These are phyloP conservation scores for Muscicapa comitata DNA, from an alignment of 2,797 vertebrate genomes.

Conservation along the genomic window DNA sequence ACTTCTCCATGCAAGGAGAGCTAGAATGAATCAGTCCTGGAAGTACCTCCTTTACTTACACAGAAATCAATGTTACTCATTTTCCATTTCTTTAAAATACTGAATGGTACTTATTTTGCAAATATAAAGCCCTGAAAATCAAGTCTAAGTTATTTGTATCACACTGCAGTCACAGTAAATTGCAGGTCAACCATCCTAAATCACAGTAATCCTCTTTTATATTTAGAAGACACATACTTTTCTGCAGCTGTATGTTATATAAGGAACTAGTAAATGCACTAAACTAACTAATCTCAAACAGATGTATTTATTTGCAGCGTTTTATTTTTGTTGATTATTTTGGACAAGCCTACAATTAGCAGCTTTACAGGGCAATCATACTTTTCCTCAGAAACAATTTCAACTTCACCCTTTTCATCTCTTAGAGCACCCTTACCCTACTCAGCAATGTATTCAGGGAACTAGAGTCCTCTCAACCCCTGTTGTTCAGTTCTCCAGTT, in stretches of 20 bases:
- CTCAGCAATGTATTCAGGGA: background rate
- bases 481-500: background rate
- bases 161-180: background rate
- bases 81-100: background rate
- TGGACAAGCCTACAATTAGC: background rate
- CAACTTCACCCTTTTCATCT: background rate
- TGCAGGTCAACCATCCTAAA: background rate
- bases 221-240: background rate
- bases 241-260: background rate
- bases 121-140: background rate
- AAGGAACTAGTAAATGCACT: background rate
- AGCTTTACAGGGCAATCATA: background rate
- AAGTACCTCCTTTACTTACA: background rate
- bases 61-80: background rate
- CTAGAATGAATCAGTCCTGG: background rate
- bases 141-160: background rate
- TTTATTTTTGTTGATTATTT: background rate
- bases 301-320: background rate
- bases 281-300: background rate
- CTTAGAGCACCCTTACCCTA: background rate
- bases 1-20: background rate
- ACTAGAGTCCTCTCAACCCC: background rate
- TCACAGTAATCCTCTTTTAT: background rate
- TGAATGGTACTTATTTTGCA: background rate
- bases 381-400: background rate